Evolutionary conservation across 2,888 invertebrate genomes (phyloP).

Genomic region (Eupithecia insigniata): DNA sequence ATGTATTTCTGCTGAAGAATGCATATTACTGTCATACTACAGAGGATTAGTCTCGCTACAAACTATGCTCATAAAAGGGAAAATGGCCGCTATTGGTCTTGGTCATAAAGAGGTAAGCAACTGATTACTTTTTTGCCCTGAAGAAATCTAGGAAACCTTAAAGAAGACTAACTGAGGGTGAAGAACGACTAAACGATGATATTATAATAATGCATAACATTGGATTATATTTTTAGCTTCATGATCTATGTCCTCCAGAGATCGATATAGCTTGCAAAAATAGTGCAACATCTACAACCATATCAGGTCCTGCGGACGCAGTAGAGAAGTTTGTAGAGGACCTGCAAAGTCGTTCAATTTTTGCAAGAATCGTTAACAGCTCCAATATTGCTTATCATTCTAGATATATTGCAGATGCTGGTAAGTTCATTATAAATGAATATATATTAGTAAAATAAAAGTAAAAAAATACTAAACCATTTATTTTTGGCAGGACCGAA

Average conservation of each 20-base stretch:
- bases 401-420: conserved; percentile 85
- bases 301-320: conserved; percentile 88
- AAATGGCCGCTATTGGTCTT: background rate
- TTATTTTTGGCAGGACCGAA: conserved; percentile 74
- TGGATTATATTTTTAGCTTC: conserved; percentile 45
- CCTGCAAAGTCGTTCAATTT: conserved; percentile 59
- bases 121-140: too few relatives aligned
- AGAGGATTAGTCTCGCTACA: background rate
- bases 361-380: conserved; percentile 74
- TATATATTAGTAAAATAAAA: too few relatives aligned
- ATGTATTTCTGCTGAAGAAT: background rate
- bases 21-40: background rate
- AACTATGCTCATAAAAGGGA: background rate
- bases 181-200: too few relatives aligned
- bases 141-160: too few relatives aligned
- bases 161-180: too few relatives aligned
- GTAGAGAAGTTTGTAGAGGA: conserved; percentile 82
- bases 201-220: too few relatives aligned
- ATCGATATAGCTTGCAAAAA: conserved; percentile 92
- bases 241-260: conserved; percentile 77
- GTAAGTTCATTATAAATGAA: conserved; percentile 46
- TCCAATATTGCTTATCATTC: conserved; percentile 95
- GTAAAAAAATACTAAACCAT: background rate
- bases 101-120: background rate
- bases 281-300: conserved; percentile 88